These are phyloP conservation scores for Zaprionus nigranus DNA, from an alignment of 1,140 invertebrate genomes.

Conservation along the genomic window DNA sequence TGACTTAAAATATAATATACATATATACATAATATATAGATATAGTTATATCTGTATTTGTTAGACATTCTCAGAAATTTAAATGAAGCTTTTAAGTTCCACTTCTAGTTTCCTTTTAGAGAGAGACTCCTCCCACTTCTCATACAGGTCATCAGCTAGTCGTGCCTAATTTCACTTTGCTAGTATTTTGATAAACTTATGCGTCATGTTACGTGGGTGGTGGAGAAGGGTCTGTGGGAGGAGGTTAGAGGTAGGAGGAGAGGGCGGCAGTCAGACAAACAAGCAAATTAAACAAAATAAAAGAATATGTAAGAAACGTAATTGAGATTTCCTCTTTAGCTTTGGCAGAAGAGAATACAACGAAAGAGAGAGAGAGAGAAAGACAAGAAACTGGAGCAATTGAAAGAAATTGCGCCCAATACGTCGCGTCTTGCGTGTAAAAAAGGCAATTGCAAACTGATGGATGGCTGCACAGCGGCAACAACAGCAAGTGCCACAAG, in stretches of 20 bases:
- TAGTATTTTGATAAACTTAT: constrained; percentile 50
- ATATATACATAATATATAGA: too few species aligned
- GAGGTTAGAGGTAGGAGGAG: not conserved
- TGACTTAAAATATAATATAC: not conserved
- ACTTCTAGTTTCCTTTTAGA: not conserved
- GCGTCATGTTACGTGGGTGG: constrained; percentile 21
- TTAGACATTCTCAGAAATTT: too few species aligned
- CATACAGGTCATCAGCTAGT: not conserved
- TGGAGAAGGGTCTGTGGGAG: not conserved
- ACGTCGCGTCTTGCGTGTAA: constrained; percentile 19
- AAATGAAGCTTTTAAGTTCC: too few species aligned
- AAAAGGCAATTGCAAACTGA: constrained; percentile 40
- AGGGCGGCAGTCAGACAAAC: constrained; percentile 20
- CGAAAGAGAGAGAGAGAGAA: constrained; percentile 7
- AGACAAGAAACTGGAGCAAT: constrained; percentile 65
- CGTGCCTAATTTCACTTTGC: constrained; percentile 16
- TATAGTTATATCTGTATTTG: too few species aligned
- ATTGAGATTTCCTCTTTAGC: constrained; percentile 77
- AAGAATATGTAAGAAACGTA: constrained; percentile 61
- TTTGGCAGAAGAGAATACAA: constrained; percentile 15
- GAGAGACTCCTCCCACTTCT: not conserved
- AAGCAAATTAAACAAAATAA: constrained; percentile 62
- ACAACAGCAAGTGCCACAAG: constrained; percentile 12
- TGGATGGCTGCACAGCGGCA: constrained; percentile 25
- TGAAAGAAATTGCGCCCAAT: constrained; percentile 70